Conservation (phyloP, 1,140 invertebrate genomes). For the Drosophila kikkawai region DNA sequence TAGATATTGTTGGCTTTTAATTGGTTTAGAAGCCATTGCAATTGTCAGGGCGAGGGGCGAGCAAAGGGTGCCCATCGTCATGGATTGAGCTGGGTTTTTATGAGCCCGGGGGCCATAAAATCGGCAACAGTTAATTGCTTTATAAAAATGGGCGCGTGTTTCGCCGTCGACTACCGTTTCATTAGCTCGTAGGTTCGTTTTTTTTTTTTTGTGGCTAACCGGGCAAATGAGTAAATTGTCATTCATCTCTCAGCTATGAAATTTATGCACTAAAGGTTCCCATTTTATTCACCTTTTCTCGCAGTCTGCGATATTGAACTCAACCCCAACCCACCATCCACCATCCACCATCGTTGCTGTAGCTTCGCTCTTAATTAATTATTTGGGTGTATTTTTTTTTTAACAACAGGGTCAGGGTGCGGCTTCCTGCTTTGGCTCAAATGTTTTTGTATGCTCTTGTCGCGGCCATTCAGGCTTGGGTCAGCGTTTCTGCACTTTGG, state of each 20-base stretch:
- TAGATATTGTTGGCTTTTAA: conserved; percentile 78
- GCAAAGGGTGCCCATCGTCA: conserved; percentile 21
- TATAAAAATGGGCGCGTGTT: conserved; percentile 75
- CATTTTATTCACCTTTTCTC: conserved; percentile 32
- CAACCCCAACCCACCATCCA: conserved; percentile 13
- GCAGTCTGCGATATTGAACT: conserved; percentile 33
- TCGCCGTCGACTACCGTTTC: conserved; percentile 53
- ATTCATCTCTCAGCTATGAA: conserved; percentile 44
- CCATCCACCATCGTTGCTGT: neutral
- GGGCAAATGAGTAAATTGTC: conserved; percentile 48
- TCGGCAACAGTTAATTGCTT: conserved; percentile 75
- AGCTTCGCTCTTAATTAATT: conserved; percentile 71
- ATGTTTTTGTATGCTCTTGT: conserved; percentile 14
- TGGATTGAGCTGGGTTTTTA: conserved; percentile 62
- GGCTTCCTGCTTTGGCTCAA: conserved; percentile 65
- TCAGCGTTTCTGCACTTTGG: conserved; percentile 4
- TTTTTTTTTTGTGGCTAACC: conserved; percentile 34
- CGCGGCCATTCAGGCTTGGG: conserved; percentile 31
- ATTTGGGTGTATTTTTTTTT: conserved; percentile 59
- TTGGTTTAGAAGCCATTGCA: conserved; percentile 77
- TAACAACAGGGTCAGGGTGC: conserved; percentile 49
- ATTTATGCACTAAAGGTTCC: conserved; percentile 46
- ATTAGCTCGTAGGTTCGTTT: conserved; percentile 16
- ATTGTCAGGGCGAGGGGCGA: conserved; percentile 5
- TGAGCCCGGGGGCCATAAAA: conserved; percentile 70